Base-by-base conservation (phyloP, 2,797 vertebrate genomes). In the Lacerta agilis region DNA sequence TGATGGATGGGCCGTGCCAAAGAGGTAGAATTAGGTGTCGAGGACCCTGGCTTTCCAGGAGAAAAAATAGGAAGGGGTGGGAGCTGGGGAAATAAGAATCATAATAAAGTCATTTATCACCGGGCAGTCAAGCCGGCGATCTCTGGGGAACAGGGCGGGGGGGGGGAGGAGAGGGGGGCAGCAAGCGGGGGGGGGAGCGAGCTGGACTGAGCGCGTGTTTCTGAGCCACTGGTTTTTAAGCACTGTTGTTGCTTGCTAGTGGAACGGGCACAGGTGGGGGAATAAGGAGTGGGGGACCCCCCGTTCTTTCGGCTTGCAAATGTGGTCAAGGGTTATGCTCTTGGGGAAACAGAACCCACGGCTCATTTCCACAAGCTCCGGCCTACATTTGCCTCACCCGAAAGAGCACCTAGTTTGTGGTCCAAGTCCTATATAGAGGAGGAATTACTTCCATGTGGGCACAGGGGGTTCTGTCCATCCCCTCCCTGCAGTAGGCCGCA, bases 1-100 rank as follows among this genome's bases (percentile, higher is more conserved):
- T 89, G 87, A 89, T 89, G 87, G 87, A 89, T 89, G 87, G 87
- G 55, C 87, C 58, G 7, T 85, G 87, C 87, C 87, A 89, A 55
- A 85, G 83, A 85, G 83, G 87, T 85, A 85, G 87, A 85, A 89
- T 85, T 75, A 89, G 83, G 87, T 85, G 87, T 45, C 67, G 83
- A 71, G 79, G 87, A 73, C 69, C 58, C 67, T 17, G 61, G 87
- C 87, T 88, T 80, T 85, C 69, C 67, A 75, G 78, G 23, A 85
- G 87, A 79, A 73, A 80, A 85, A 73, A 80, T 33, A 66, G 69
- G 78, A 85, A 85, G 41, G 76, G 77, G 69, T 49, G 41, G 49
- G 75, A 36, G 77, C 38, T 10, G 55, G 87, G 87, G 87, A 85
- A 85, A 64, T 66, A 64, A 66, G 87, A 80, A 85, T 85, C 83